These are phyloP conservation scores for Sesia apiformis DNA, from an alignment of 2,888 invertebrate species.

Conservation along the genomic window DNA sequence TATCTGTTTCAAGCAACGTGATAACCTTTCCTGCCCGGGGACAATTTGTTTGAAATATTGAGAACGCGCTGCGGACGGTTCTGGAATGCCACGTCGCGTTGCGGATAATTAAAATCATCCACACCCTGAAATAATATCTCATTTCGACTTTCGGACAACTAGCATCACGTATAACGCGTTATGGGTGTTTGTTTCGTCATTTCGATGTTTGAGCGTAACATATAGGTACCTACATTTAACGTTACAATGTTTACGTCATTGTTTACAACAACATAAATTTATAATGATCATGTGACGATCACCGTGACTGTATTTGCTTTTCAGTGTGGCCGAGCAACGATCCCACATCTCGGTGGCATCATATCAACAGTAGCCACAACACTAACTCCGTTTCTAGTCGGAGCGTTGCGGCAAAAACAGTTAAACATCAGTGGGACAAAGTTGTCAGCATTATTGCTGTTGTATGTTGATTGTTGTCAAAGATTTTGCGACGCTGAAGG, in stretches of 20 bases:
- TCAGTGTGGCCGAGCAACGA: conserved; percentile 39
- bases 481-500: conserved; percentile 38
- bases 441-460: conserved; percentile 28
- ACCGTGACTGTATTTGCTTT: neutral
- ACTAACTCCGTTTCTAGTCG: conserved; percentile 28
- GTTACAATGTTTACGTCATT: neutral
- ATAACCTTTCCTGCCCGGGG: no score
- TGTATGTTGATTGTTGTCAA: conserved; percentile 46
- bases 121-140: no score
- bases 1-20: no score
- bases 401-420: conserved; percentile 12
- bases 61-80: no score
- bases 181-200: no score
- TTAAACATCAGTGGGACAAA: conserved; percentile 5
- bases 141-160: no score
- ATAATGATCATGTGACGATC: neutral
- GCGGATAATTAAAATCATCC: no score
- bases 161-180: no score
- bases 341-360: conserved; percentile 25
- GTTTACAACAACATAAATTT: neutral
- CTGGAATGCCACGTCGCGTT: no score
- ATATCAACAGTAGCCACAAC: conserved; percentile 19
- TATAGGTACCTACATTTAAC: no score
- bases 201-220: no score
- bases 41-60: no score